Evolutionary conservation across 2,797 vertebrate genomes (phyloP), one percentile per base, ranked within the genome.

Genomic region (Salarias fasciatus): DNA sequence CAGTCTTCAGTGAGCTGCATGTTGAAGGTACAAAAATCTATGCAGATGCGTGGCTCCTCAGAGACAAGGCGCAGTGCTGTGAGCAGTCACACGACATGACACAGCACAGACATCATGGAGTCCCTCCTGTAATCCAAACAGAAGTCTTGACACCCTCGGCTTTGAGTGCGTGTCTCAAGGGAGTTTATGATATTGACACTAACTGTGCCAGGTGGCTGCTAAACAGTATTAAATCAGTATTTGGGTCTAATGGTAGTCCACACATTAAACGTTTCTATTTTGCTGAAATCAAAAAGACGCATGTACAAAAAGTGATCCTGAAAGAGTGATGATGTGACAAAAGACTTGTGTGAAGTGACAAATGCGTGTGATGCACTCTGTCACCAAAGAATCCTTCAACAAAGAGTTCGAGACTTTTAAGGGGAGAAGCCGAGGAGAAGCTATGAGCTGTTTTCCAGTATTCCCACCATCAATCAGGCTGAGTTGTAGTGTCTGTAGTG

Each of bases 81-180:
- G 24, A 42, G 12, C 18, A 53, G 57, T 42, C 10, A 47, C 1
- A 8, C 44, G 13, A 53, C 14, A 28, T 48, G 86, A 88, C 45
- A 77, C 45, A 78, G 83, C 85, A 57, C 89, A 89, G 86, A 86
- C 77, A 56, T 57, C 47, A 61, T 1, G 1, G 50, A 58, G 31
- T 69, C 42, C 72, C 38, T 61, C 31, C 57, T 70, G 54, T 73
- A 88, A 85, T 79, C 63, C 69, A 87, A 89, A 89, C 85, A 86
- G 5, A 64, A 35, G 56, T 47, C 61, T 45, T 63, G 64, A 65
- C 63, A 68, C 31, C 36, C n/a, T 10, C 6, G 12, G 46, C 57
- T 74, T 61, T 50, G 18, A 80, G 38, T 31, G 15, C 7, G 48
- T 52, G 43, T 55, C 70, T 64, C 40, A 50, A 31, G 71, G 30